phyloP scores from a whole-genome alignment of 2,113 vertebrate genomes.

The Elephantulus edwardii region DNA sequence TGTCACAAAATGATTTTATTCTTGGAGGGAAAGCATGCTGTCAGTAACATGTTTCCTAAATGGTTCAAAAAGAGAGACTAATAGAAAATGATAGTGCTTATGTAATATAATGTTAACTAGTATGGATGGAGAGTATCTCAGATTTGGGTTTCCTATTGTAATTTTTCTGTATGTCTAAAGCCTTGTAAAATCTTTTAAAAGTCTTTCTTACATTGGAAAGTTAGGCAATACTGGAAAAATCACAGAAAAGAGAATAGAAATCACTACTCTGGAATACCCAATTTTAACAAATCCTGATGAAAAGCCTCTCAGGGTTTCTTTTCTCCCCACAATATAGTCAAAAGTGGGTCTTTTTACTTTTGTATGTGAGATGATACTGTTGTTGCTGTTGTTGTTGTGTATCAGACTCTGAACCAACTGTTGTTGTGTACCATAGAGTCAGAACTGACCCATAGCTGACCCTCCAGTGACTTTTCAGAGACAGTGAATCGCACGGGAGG shows the following conservation, averaged over 20 bases:
- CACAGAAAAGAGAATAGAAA: constrained; percentile 19
- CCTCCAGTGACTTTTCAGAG: no score
- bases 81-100: neutral
- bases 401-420: no score
- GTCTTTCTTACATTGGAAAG: constrained; percentile 9
- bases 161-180: constrained; percentile 23
- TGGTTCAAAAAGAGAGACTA: neutral
- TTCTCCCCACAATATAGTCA: neutral
- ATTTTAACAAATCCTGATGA: constrained; percentile 10
- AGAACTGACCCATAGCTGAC: no score
- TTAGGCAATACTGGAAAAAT: neutral
- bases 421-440: no score
- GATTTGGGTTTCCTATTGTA: no score
- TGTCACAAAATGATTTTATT: neutral
- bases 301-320: neutral
- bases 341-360: constrained; percentile 28
- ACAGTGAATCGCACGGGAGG: no score
- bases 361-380: no score
- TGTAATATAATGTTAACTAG: neutral
- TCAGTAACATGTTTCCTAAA: neutral
- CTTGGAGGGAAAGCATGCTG: neutral
- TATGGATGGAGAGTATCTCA: neutral
- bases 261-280: neutral
- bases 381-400: no score
- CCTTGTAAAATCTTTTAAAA: neutral